phyloP scores from a whole-genome alignment of 2,888 invertebrate species.

The Horisme vitalbata region DNA sequence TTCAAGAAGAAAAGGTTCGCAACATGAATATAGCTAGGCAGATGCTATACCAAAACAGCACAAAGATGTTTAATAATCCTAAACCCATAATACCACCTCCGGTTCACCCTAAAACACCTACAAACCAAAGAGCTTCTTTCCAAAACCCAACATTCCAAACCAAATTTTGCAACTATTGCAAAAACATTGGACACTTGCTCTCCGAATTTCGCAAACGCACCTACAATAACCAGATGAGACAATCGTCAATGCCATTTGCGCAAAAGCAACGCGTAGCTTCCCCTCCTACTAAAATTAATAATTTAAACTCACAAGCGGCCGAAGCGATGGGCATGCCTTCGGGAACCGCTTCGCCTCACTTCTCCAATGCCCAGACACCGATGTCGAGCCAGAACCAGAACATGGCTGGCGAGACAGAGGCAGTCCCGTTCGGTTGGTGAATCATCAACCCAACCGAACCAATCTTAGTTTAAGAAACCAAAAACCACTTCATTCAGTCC shows the following conservation, averaged over 20 bases:
- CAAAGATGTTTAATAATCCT: background rate
- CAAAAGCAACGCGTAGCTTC: background rate
- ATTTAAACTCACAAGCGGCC: constrained; percentile 26
- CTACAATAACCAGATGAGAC: background rate
- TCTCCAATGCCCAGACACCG: background rate
- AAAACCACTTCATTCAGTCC: constrained; percentile 4
- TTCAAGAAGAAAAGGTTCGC: constrained; percentile 34
- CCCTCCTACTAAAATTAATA: background rate
- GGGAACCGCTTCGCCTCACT: constrained; percentile 18
- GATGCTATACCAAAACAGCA: background rate
- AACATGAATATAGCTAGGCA: constrained; percentile 4
- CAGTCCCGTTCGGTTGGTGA: background rate
- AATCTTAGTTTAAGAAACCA: background rate
- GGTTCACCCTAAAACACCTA: background rate
- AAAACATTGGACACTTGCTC: constrained; percentile 11
- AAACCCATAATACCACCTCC: background rate
- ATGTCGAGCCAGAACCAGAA: background rate
- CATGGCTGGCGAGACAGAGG: background rate
- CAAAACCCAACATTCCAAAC: too few species aligned
- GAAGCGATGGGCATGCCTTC: constrained; percentile 4
- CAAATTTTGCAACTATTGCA: constrained; percentile 17
- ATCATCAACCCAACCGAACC: background rate
- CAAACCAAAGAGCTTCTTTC: background rate
- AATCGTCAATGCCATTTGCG: background rate
- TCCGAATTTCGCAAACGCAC: constrained; percentile 11